A percentile compares a stretch with the other conserved stretches of the same genome.
Conservation (phyloP, 1,140 invertebrate genomes). For the Cydia fagiglandana region DNA sequence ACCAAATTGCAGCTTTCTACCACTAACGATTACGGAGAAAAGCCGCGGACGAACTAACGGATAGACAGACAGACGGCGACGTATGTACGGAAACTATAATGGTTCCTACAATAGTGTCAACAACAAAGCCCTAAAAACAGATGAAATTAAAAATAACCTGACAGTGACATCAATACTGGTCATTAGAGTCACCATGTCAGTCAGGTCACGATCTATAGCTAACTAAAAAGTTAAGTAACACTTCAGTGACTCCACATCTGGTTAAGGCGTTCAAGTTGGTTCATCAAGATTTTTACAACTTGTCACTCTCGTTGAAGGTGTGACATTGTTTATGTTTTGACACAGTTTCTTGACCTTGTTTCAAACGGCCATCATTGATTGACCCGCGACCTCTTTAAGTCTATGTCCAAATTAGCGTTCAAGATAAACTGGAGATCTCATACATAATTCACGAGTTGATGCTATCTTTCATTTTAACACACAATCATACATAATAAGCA, state of each 20-base stretch:
- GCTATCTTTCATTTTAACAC: slow-evolving; percentile 32
- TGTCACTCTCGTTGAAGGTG: slow-evolving; percentile 28
- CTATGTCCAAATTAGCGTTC: neutral
- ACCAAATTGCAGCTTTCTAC: too few relatives aligned
- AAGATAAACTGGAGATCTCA: neutral
- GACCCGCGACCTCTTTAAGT: neutral
- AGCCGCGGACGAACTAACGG: too few relatives aligned
- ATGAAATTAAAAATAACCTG: too few relatives aligned
- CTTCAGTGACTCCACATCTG: neutral
- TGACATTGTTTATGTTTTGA: slow-evolving; percentile 29
- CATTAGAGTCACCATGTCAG: too few relatives aligned
- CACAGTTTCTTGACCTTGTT: slow-evolving; percentile 31
- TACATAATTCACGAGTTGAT: slow-evolving; percentile 23
- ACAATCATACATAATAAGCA: slow-evolving; percentile 31
- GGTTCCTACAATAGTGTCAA: too few relatives aligned
- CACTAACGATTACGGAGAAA: too few relatives aligned
- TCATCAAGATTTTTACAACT: neutral
- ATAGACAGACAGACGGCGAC: too few relatives aligned
- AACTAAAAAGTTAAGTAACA: neutral
- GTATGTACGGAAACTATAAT: too few relatives aligned
- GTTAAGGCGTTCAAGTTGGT: neutral
- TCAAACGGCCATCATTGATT: neutral
- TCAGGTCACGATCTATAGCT: too few relatives aligned
- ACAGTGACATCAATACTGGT: too few relatives aligned
- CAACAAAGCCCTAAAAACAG: too few relatives aligned